These are phyloP conservation scores for Zaprionus obscuricornis DNA, from an alignment of 2,888 invertebrate species.

Conservation along the genomic window DNA sequence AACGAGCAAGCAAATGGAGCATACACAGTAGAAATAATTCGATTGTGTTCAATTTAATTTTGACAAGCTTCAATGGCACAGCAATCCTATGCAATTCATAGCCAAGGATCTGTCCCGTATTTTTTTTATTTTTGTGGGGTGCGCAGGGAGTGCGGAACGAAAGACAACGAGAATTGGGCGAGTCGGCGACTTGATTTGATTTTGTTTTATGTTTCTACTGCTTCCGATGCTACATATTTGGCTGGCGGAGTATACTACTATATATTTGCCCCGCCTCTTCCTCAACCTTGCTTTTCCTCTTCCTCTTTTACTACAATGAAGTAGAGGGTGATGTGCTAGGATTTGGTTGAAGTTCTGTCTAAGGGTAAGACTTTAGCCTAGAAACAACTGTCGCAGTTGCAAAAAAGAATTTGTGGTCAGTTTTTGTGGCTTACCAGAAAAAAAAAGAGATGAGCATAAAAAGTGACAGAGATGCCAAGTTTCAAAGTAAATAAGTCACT, in stretches of 20 bases:
- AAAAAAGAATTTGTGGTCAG: constrained; percentile 66
- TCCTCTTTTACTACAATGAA: neutral
- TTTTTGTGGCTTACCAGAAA: constrained; percentile 48
- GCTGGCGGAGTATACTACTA: constrained; percentile 54
- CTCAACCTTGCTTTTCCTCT: constrained; percentile 2
- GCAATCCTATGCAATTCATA: constrained; percentile 39
- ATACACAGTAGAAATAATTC: constrained; percentile 80
- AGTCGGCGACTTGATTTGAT: constrained; percentile 70
- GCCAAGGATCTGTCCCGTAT: constrained; percentile 46
- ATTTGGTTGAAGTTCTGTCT: constrained; percentile 4
- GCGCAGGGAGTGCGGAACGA: constrained; percentile 21
- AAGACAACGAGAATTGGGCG: constrained; percentile 49
- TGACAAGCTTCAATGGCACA: constrained; percentile 82
- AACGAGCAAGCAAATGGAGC: constrained; percentile 69
- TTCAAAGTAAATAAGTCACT: too few species aligned
- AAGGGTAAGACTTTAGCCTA: constrained; percentile 26
- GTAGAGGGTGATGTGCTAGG: neutral
- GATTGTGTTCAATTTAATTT: constrained; percentile 84
- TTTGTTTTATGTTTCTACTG: constrained; percentile 76
- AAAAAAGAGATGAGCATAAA: constrained; percentile 18
- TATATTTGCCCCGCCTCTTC: constrained; percentile 16
- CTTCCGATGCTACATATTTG: too few species aligned
- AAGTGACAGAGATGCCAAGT: too few species aligned
- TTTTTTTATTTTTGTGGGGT: too few species aligned
- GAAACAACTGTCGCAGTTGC: constrained; percentile 13